Conservation (phyloP, 2,113 vertebrate genomes). For the Ceyx cyanopectus region DNA sequence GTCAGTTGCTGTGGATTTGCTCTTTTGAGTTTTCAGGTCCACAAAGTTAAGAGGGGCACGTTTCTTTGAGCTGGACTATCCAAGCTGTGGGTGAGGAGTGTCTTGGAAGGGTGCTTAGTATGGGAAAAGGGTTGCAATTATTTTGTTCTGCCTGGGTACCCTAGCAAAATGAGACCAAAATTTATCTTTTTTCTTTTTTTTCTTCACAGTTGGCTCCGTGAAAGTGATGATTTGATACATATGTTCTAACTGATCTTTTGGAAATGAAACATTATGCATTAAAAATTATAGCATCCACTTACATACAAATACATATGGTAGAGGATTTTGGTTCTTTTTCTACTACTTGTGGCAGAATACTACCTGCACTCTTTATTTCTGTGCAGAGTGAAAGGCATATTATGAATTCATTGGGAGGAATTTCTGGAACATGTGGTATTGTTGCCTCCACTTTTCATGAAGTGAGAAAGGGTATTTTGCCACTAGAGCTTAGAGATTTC, state of each 20-base stretch:
- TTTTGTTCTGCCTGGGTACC: not conserved
- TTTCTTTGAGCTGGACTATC: not conserved
- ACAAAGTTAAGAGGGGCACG: not conserved
- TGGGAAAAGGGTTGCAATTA: not conserved
- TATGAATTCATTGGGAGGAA: not conserved
- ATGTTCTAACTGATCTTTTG: conserved; percentile 41
- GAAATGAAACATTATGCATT: conserved; percentile 2
- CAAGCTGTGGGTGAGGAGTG: not conserved
- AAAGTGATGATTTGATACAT: conserved; percentile 24
- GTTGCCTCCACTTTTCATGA: not conserved
- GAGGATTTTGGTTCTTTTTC: not conserved
- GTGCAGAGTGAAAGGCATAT: not conserved
- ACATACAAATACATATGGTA: not conserved
- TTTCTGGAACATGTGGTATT: not conserved
- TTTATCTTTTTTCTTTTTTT: not conserved
- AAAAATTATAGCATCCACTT: conserved; percentile 47
- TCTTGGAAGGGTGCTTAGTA: not conserved
- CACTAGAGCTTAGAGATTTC: not conserved
- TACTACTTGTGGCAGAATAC: not conserved
- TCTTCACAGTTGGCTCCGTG: not conserved
- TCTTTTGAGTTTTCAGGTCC: not conserved
- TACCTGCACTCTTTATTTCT: not conserved
- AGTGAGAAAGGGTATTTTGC: not conserved
- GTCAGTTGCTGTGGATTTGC: not conserved
- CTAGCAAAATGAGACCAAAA: not conserved